phyloP scores from a whole-genome alignment of 2,113 vertebrate genomes.

The Actenoides hombroni region DNA sequence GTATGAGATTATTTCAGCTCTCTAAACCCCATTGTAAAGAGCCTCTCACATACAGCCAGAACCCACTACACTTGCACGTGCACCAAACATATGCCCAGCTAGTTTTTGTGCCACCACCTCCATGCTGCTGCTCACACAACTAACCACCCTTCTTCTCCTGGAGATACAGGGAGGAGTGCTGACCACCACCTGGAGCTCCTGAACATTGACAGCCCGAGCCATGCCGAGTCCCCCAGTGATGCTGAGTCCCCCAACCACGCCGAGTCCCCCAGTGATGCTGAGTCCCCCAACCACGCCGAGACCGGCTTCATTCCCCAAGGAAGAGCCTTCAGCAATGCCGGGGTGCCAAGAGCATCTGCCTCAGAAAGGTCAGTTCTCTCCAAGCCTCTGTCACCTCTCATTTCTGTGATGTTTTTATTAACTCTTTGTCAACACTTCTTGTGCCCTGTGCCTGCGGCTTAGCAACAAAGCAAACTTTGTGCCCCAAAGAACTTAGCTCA shows the following conservation, averaged over 20 bases:
- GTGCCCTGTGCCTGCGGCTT: rapidly evolving
- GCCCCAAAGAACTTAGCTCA: background rate
- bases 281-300: background rate
- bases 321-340: background rate
- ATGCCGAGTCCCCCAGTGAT: rapidly evolving
- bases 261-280: background rate
- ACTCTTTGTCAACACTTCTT: rapidly evolving
- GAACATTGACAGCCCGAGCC: background rate
- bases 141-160: background rate
- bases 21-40: rapidly evolving
- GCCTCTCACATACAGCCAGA: rapidly evolving
- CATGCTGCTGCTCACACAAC: rapidly evolving
- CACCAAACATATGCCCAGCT: rapidly evolving
- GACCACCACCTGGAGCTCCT: background rate
- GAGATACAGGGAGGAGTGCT: rapidly evolving
- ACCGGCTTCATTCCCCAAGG: background rate
- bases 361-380: constrained; percentile 16
- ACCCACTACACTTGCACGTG: rapidly evolving
- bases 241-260: rapidly evolving
- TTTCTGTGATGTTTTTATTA: rapidly evolving
- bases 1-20: background rate
- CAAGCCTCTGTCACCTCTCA: rapidly evolving
- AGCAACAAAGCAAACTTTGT: background rate
- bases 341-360: background rate
- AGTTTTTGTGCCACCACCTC: rapidly evolving